A percentile compares a stretch with the other conserved stretches of the same genome.
These are phyloP conservation scores for Fistularia tabacaria DNA, from an alignment of 2,797 vertebrate species.

Conservation along the genomic window DNA sequence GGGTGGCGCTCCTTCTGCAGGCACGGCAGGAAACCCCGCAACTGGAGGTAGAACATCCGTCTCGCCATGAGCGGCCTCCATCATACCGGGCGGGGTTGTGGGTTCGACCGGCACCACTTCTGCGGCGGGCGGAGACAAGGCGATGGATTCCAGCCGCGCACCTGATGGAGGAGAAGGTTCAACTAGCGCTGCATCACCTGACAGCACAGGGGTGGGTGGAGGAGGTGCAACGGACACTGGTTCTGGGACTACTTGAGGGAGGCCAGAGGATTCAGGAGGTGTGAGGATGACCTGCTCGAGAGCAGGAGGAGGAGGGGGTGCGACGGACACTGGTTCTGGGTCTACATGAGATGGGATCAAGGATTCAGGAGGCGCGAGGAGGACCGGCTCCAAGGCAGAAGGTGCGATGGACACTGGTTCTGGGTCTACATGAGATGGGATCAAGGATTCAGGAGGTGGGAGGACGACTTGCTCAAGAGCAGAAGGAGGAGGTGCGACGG, in stretches of 20 bases:
- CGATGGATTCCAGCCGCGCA: no score
- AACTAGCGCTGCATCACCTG: background rate
- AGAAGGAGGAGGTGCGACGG: background rate
- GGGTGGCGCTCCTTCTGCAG: conserved; percentile 7
- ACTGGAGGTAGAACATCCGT: conserved; percentile 11
- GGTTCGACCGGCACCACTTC: background rate
- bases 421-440: conserved; percentile 1
- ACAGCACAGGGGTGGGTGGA: conserved; percentile 9
- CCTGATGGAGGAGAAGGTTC: background rate
- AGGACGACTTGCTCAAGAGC: background rate
- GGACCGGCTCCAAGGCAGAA: conserved; percentile 18
- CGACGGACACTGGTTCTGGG: conserved; percentile 1
- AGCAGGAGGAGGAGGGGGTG: conserved; percentile 5
- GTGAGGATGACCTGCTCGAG: background rate
- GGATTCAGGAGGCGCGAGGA: conserved; percentile 17
- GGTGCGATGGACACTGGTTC: conserved; percentile 7
- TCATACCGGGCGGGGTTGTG: conserved; percentile 6
- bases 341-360: conserved; percentile 1
- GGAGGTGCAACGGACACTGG: conserved; percentile 11
- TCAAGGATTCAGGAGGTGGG: conserved; percentile 2
- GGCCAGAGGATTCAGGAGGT: background rate
- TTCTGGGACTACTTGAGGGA: conserved; percentile 4
- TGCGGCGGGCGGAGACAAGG: no score
- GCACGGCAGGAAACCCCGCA: background rate
- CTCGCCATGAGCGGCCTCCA: conserved; percentile 6